Percentiles rank a stretch among this genome's conserved stretches.
Conservation (phyloP, 2,113 vertebrate species). For the Nerophis lumbriciformis region DNA sequence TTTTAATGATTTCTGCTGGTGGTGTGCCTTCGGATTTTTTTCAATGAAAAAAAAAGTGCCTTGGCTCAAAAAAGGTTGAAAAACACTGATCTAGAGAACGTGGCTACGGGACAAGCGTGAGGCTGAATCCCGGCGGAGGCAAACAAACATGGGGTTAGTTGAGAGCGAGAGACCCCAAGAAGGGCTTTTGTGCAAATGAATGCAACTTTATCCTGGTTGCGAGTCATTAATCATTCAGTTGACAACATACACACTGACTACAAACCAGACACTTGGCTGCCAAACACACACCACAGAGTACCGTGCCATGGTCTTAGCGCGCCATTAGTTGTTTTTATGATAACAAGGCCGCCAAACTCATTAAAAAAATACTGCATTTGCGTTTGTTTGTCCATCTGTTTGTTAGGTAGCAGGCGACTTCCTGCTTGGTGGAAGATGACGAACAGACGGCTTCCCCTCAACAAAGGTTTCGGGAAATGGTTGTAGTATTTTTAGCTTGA, state of each 20-base stretch:
- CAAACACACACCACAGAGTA: slow-evolving; percentile 1
- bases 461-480: too few relatives aligned
- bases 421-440: too few relatives aligned
- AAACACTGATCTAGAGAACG: background rate
- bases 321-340: background rate
- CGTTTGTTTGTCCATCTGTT: too few relatives aligned
- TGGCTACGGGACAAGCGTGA: slow-evolving; percentile 18
- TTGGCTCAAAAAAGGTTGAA: too few relatives aligned
- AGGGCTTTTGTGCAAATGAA: slow-evolving; percentile 59
- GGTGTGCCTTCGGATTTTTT: too few relatives aligned
- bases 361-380: too few relatives aligned
- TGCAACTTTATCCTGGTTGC: slow-evolving; percentile 58
- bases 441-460: too few relatives aligned
- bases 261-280: slow-evolving; percentile 42
- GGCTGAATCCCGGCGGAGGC: slow-evolving; percentile 38
- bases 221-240: slow-evolving; percentile 63
- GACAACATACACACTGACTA: slow-evolving; percentile 56
- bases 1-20: too few relatives aligned
- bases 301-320: background rate
- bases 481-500: too few relatives aligned
- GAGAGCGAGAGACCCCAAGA: slow-evolving; percentile 32
- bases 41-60: too few relatives aligned
- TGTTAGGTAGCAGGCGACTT: too few relatives aligned
- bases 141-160: slow-evolving; percentile 41
- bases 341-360: background rate